Percentiles rank a stretch among this genome's conserved stretches.
phyloP scores from a whole-genome alignment of 2,888 invertebrate genomes.

The Liopterus haemorrhoidalis region DNA sequence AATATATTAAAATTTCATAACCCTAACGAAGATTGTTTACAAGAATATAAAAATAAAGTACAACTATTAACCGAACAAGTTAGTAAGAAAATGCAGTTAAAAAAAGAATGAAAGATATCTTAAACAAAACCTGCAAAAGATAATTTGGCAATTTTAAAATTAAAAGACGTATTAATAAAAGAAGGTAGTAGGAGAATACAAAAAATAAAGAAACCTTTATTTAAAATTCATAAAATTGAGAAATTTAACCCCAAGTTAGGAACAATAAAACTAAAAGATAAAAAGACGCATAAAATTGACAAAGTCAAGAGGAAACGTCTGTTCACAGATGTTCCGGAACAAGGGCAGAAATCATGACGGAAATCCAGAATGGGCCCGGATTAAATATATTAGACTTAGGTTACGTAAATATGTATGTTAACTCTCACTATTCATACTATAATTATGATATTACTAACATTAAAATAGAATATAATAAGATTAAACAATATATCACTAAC shows the following conservation, averaged over 20 bases:
- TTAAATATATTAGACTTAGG: not conserved
- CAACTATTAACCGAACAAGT: not conserved
- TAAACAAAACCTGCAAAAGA: not conserved
- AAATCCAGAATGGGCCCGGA: not conserved
- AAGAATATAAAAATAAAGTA: not conserved
- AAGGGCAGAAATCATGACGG: not conserved
- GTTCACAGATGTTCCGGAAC: not conserved
- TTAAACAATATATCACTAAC: not conserved
- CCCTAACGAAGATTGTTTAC: not conserved
- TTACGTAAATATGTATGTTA: not conserved
- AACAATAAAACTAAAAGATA: not conserved
- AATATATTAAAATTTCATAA: not conserved
- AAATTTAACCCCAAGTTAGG: not conserved
- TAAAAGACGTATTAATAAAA: not conserved
- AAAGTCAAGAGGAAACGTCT: constrained; percentile 2
- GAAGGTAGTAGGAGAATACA: not conserved
- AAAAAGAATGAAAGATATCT: not conserved
- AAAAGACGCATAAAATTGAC: constrained; percentile 1
- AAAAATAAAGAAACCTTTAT: constrained; percentile 1
- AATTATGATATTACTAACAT: not conserved
- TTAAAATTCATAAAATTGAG: not conserved
- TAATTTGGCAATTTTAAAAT: not conserved
- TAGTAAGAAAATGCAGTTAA: not conserved
- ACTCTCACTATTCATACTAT: not conserved
- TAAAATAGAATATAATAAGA: not conserved